Base-by-base conservation (phyloP, 2,888 invertebrate species). In the Pyralis farinalis region DNA sequence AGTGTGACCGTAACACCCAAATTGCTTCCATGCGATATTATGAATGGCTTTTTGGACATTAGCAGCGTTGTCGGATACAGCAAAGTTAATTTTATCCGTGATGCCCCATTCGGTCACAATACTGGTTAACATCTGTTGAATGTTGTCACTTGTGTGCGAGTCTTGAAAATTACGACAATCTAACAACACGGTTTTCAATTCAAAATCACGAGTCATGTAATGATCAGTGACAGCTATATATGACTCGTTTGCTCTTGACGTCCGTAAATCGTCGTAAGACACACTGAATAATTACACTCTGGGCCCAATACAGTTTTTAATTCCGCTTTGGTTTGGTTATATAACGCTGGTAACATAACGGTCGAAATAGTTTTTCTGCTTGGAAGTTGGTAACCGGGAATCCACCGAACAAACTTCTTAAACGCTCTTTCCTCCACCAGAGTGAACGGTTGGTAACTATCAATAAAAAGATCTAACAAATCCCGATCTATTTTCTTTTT, bases 201-300 rank as follows among this genome's bases (percentile, higher is more conserved):
- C 32, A 3, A 58, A 31, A 33, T 51, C 37, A 5, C 46, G 12
- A 0, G 40, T 50, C 1, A 56, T 11, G 35, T 43, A 56, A 42
- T 58, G 55, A 7, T 49, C 55, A 0, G 56, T 59, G 8, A 55
- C 34, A 2, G 54, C 52, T 1, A 59, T 33, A 11, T 55, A 57
- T 3, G 40, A 34, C 5, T 59, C 59, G 9, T 39, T 53, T 1
- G 29, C 41, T 7, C 47, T 32, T 2, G 56, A 58, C 6, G 55
- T 54, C 55, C 59, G 59, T 11, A 47, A 40, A 34, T 60, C 57
- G 0, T 34, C 1, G 55, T 53, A 5, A 56, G 12, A 25, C 49
- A 51, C 9, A 59, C 21, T 28, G 8, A 4, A 9, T 34, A 5
- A 7, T n/a, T 7, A 7, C 25, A n/a, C 3, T 1, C 7, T 5